phyloP scores from a whole-genome alignment of 2,888 invertebrate species.

The Branchipolynoe longqiensis region DNA sequence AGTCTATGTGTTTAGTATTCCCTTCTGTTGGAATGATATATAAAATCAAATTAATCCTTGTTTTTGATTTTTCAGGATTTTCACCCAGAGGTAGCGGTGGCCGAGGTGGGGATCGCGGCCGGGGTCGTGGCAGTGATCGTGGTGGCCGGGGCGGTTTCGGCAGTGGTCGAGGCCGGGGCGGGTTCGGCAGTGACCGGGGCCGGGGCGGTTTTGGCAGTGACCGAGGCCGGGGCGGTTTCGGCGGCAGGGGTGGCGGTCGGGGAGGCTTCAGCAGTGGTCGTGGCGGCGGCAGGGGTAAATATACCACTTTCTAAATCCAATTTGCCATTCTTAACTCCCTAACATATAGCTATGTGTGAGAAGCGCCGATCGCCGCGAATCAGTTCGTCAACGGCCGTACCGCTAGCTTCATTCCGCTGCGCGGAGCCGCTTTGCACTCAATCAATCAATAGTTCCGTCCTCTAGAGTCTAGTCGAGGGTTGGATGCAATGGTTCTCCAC shows the following conservation, averaged over 20 bases:
- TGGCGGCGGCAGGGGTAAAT: background rate
- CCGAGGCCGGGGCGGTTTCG: conserved; percentile 41
- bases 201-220: conserved; percentile 61
- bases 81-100: conserved; percentile 65
- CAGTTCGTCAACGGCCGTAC: too few species aligned
- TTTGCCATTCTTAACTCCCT: too few species aligned
- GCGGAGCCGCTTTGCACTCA: too few species aligned
- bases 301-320: too few species aligned
- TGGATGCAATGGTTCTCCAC: too few species aligned
- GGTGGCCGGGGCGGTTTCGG: conserved; percentile 82
- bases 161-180: conserved; percentile 59
- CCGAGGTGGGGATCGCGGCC: conserved; percentile 61
- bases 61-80: conserved; percentile 49
- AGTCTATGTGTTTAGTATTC: too few species aligned
- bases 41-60: background rate
- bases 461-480: too few species aligned
- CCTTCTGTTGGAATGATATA: background rate
- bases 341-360: too few species aligned
- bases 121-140: conserved; percentile 57
- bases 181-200: conserved; percentile 65
- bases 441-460: too few species aligned
- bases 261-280: conserved; percentile 88
- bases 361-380: too few species aligned
- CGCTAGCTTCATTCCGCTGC: too few species aligned
- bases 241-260: conserved; percentile 89